Conservation (phyloP, 92 coral and sea anemone genomes). For the Parazoanthus atlanticus region DNA sequence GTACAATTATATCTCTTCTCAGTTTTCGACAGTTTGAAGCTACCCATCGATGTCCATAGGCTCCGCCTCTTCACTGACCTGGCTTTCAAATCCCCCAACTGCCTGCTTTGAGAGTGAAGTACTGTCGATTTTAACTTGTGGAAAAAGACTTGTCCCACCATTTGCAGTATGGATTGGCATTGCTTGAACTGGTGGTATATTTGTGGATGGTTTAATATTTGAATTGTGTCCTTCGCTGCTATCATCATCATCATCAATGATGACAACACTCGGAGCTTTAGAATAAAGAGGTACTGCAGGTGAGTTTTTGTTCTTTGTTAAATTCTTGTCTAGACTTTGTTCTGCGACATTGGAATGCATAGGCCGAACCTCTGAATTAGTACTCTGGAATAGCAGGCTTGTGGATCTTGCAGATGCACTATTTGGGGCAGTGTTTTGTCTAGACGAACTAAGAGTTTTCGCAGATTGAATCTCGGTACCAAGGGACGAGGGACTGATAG, state of each 20-base stretch:
- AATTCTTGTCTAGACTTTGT: neutral
- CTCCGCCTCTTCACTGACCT: neutral
- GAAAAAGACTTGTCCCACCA: neutral
- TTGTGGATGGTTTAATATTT: neutral
- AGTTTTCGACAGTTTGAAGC: neutral
- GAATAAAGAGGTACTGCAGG: slow-evolving; percentile 1
- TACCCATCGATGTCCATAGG: slow-evolving; percentile 37
- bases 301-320: neutral
- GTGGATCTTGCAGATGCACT: neutral
- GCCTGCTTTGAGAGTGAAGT: neutral
- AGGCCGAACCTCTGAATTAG: neutral
- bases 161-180: neutral
- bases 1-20: neutral
- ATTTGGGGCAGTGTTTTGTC: neutral
- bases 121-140: neutral
- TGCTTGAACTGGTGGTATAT: neutral
- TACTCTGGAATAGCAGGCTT: neutral
- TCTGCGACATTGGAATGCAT: neutral
- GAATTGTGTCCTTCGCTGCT: neutral
- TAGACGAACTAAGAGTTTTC: neutral
- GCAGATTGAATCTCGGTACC: neutral
- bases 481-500: neutral
- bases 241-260: slow-evolving; percentile 19
- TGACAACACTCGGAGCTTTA: slow-evolving; percentile 11
- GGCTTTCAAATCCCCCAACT: neutral